phyloP scores from a whole-genome alignment of 2,888 invertebrate genomes.

The Tryphoninae sp. region DNA sequence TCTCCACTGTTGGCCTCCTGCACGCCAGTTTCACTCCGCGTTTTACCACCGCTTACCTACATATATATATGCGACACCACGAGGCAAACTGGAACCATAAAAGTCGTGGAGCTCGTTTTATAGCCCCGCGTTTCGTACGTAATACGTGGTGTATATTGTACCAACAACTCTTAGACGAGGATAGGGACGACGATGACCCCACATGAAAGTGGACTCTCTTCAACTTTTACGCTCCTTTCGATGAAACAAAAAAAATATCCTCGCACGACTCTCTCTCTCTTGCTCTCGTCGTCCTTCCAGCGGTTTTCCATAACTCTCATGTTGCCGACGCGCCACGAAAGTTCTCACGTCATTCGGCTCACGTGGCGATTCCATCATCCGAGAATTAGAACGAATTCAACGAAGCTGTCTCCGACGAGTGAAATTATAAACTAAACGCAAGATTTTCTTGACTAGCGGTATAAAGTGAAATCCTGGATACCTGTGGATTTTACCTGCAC shows the following conservation, averaged over 20 bases:
- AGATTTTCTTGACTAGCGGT: conserved; percentile 1
- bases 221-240: conserved; percentile 55
- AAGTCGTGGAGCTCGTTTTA: conserved; percentile 64
- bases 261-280: conserved; percentile 9
- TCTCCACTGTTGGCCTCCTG: conserved; percentile 75
- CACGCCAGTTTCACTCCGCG: conserved; percentile 76
- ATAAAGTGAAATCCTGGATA: conserved; percentile 32
- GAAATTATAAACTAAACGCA: conserved; percentile 27
- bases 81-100: conserved; percentile 64
- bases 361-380: conserved; percentile 38
- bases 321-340: conserved; percentile 7
- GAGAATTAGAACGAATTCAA: conserved; percentile 39
- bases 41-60: conserved; percentile 67
- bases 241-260: conserved; percentile 29
- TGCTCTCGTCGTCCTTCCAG: conserved; percentile 18
- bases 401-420: conserved; percentile 13
- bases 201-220: conserved; percentile 57
- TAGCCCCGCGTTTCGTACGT: conserved; percentile 56
- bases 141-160: conserved; percentile 48
- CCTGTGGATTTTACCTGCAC: conserved; percentile 34
- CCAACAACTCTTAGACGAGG: conserved; percentile 44
- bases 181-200: conserved; percentile 58
- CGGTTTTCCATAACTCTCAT: conserved; percentile 30
- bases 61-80: conserved; percentile 46
- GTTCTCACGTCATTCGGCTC: conserved; percentile 55